Conservation (phyloP, 2,113 vertebrate genomes). For the Myrmecobius fasciatus region DNA sequence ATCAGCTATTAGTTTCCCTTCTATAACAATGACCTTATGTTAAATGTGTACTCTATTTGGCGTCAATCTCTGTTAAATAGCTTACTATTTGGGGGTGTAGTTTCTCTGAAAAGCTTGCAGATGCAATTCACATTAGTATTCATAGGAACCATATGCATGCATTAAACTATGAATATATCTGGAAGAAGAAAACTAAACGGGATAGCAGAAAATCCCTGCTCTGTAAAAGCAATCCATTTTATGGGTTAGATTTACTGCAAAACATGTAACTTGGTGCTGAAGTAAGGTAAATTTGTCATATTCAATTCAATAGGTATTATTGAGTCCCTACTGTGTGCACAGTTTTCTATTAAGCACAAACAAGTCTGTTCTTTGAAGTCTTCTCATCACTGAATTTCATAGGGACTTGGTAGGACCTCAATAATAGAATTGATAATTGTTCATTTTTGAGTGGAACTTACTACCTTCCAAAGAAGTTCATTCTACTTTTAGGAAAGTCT, state of each 20-base stretch:
- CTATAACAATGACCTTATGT: not conserved
- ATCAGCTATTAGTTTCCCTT: not conserved
- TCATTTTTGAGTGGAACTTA: not conserved
- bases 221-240: not conserved
- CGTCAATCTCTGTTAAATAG: not conserved
- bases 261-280: not conserved
- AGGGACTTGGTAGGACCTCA: not conserved
- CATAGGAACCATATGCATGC: not conserved
- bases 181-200: not conserved
- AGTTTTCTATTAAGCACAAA: not conserved
- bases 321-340: not conserved
- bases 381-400: not conserved
- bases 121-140: not conserved
- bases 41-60: not conserved
- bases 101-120: not conserved
- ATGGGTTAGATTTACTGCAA: conserved; percentile 15
- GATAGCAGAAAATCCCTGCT: conserved; percentile 1
- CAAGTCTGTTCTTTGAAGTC: not conserved
- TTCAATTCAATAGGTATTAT: not conserved
- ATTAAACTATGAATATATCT: not conserved
- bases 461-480: not conserved
- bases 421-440: not conserved
- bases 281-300: not conserved
- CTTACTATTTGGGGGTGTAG: not conserved
- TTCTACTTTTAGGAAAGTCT: not conserved